These are phyloP conservation scores for Oscheius sp. DNA, from an alignment of 2,888 invertebrate species.

Conservation along the genomic window DNA sequence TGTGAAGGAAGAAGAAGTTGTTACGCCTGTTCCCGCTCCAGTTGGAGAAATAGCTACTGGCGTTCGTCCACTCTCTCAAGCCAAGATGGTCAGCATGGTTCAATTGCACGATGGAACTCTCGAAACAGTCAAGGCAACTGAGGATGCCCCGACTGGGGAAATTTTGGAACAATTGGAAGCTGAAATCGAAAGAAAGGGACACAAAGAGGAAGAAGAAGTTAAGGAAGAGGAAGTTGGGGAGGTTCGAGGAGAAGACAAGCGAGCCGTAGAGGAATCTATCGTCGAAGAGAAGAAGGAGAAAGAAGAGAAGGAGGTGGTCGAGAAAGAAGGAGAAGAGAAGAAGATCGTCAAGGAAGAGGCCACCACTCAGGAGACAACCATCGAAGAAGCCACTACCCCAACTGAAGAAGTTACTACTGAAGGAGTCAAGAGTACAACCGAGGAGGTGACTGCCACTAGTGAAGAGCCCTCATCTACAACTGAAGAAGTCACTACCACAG, in stretches of 20 bases:
- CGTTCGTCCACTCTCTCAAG: constrained; percentile 4
- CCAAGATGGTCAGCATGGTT: constrained; percentile 22
- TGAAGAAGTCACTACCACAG: background rate
- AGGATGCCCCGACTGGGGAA: constrained; percentile 4
- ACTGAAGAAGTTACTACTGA: constrained; percentile 7
- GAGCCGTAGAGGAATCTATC: background rate
- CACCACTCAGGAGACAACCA: background rate
- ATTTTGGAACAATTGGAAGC: constrained; percentile 13
- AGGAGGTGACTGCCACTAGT: background rate
- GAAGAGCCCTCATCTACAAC: background rate
- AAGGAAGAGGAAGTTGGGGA: constrained; percentile 9
- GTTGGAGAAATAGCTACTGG: background rate
- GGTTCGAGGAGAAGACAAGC: constrained; percentile 25
- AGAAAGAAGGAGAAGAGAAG: constrained; percentile 7
- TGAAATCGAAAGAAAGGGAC: constrained; percentile 20
- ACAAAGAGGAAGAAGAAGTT: constrained; percentile 21
- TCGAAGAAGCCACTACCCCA: background rate
- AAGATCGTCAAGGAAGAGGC: constrained; percentile 6
- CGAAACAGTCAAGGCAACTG: constrained; percentile 17
- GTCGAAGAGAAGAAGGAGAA: constrained; percentile 18
- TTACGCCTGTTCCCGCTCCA: background rate
- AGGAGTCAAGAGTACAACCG: background rate
- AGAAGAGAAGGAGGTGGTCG: constrained; percentile 29
- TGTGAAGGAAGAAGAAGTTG: background rate
- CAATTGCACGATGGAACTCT: constrained; percentile 4